Evolutionary conservation across 2,797 vertebrate species (phyloP).

Genomic region (Bradypodion pumilum): DNA sequence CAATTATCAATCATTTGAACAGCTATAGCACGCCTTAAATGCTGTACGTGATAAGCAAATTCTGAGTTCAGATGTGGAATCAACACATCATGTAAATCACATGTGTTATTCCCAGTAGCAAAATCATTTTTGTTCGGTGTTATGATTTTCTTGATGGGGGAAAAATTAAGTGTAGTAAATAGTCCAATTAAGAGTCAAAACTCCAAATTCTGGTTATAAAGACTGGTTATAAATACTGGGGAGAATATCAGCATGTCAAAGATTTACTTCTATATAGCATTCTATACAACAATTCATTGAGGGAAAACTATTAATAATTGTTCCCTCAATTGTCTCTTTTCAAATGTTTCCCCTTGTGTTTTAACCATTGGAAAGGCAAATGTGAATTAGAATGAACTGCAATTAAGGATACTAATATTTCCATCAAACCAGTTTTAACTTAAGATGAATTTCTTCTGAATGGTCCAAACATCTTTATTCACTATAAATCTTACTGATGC

Average conservation of each 20-base stretch:
- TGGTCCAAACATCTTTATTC: not conserved
- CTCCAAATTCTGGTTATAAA: not conserved
- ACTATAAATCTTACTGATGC: not conserved
- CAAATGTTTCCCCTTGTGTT: not conserved
- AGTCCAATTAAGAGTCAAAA: not conserved
- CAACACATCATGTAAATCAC: too few relatives aligned
- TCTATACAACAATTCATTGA: not conserved
- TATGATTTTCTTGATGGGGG: not conserved
- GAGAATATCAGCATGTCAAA: not conserved
- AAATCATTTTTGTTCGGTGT: too few relatives aligned
- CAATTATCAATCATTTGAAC: too few relatives aligned
- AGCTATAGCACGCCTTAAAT: too few relatives aligned
- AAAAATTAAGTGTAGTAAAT: not conserved
- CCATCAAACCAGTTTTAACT: not conserved
- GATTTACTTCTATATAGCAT: not conserved
- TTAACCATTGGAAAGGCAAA: not conserved
- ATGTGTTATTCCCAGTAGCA: too few relatives aligned
- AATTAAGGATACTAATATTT: not conserved
- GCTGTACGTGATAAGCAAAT: too few relatives aligned
- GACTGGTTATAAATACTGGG: not conserved
- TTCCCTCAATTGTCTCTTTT: not conserved
- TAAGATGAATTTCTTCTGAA: not conserved
- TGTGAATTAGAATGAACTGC: not conserved
- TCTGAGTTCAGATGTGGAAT: too few relatives aligned
- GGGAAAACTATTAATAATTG: not conserved